Evolutionary conservation across 2,113 vertebrate species (phyloP).

Genomic region (Pseudopipra pipra): DNA sequence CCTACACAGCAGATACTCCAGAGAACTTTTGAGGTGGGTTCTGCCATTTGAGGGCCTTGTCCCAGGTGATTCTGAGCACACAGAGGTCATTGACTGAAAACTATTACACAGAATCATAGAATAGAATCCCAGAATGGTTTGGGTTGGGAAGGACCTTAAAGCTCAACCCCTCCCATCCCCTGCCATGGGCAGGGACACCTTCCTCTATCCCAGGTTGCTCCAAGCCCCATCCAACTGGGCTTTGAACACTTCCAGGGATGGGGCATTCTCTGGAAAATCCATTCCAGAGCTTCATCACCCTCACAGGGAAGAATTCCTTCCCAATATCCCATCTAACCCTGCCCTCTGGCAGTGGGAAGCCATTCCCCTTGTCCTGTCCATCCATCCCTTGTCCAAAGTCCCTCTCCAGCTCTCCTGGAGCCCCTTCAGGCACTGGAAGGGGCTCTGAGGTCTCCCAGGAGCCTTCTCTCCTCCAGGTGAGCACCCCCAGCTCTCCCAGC

Average conservation of each 20-base stretch:
- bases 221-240: background rate
- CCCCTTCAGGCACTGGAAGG: rapidly evolving
- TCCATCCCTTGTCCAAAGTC: background rate
- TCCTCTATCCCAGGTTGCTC: background rate
- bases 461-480: background rate
- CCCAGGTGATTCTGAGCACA: background rate
- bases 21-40: background rate
- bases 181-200: background rate
- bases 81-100: background rate
- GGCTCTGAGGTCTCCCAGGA: background rate
- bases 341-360: background rate
- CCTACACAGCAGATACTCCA: background rate
- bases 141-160: background rate
- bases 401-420: background rate
- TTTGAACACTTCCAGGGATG: background rate
- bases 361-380: background rate
- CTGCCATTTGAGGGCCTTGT: background rate
- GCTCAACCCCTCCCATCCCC: background rate
- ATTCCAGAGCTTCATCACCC: background rate
- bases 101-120: background rate
- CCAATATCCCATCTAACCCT: background rate
- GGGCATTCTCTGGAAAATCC: background rate
- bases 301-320: background rate
- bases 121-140: background rate
- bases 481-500: background rate